Percentiles rank a stretch among this genome's conserved stretches.
Conservation (phyloP, 2,888 invertebrate genomes). For the Limnephilus lunatus region DNA sequence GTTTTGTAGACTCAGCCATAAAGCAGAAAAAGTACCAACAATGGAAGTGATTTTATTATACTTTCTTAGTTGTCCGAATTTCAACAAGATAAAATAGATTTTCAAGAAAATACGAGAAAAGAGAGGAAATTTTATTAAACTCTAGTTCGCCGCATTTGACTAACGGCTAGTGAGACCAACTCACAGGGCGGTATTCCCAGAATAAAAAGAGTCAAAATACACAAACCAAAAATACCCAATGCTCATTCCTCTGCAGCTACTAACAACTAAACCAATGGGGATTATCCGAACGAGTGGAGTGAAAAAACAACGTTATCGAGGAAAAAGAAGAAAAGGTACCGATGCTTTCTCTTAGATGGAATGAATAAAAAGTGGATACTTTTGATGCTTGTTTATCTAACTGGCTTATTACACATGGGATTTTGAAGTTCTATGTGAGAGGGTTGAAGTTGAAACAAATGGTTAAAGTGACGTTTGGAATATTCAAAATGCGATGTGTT, state of each 20-base stretch:
- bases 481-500: slow-evolving; percentile 3
- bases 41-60: background rate
- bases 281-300: background rate
- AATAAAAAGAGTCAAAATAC: slow-evolving; percentile 24
- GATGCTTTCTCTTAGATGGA: background rate
- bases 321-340: background rate
- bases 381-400: background rate
- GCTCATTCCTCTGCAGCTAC: background rate
- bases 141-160: background rate
- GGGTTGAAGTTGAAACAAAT: background rate
- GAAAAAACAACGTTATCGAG: background rate
- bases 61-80: background rate
- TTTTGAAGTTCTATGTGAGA: background rate
- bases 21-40: background rate
- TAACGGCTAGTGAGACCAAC: background rate
- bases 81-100: background rate
- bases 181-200: background rate
- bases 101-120: background rate
- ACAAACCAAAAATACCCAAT: slow-evolving; percentile 27
- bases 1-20: background rate
- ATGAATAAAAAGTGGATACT: background rate
- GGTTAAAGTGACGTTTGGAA: slow-evolving; percentile 5
- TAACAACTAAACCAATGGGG: slow-evolving; percentile 6
- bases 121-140: background rate
- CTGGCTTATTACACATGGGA: background rate